Conservation (phyloP, 2,797 vertebrate species). For the Pangasius mekongensis region DNA sequence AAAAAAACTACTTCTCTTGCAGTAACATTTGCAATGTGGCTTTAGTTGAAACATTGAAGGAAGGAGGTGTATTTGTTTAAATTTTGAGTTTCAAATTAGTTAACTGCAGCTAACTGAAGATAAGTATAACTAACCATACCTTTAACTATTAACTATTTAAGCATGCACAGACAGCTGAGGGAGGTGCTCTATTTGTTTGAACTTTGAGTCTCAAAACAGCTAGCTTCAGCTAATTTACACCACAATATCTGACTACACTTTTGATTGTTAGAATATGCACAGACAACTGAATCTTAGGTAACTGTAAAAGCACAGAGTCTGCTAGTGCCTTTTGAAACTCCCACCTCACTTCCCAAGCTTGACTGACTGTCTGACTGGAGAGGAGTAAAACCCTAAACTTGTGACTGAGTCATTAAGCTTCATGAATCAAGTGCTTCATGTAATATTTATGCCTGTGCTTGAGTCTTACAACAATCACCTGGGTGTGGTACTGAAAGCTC, state of each 20-base stretch:
- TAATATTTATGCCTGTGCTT: constrained; percentile 37
- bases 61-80: background rate
- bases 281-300: background rate
- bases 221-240: background rate
- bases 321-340: background rate
- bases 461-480: constrained; percentile 33
- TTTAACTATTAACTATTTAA: background rate
- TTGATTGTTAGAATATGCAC: background rate
- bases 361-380: background rate
- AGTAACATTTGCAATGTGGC: background rate
- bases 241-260: background rate
- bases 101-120: background rate
- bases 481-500: constrained; percentile 49
- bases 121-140: background rate
- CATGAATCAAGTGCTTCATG: constrained; percentile 39
- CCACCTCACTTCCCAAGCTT: background rate
- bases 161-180: background rate
- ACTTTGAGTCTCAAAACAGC: background rate
- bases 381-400: background rate
- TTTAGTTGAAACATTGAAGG: background rate
- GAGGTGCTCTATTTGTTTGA: background rate
- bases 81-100: background rate
- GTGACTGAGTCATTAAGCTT: constrained; percentile 36
- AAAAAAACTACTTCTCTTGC: background rate
- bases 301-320: background rate